Conservation (phyloP, 2,797 vertebrate species). For the Malurus splendens region DNA sequence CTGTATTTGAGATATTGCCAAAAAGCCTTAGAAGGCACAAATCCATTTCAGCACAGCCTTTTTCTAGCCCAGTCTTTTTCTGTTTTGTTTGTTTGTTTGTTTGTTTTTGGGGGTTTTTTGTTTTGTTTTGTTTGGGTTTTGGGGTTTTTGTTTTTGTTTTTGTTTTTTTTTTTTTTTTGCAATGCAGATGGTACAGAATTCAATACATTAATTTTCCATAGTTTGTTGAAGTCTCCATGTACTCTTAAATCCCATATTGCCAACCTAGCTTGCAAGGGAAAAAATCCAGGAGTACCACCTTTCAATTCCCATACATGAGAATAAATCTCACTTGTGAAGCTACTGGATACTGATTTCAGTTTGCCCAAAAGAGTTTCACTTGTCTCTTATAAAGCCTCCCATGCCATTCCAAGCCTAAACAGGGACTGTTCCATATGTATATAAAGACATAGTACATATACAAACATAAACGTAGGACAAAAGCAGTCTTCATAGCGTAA, state of each 20-base stretch:
- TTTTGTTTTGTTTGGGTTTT: too few species aligned
- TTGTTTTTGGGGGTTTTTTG: too few species aligned
- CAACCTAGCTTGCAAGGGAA: not conserved
- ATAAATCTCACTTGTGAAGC: not conserved
- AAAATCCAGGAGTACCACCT: not conserved
- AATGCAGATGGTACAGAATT: not conserved
- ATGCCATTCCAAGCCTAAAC: not conserved
- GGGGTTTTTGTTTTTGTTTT: too few species aligned
- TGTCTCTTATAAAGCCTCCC: not conserved
- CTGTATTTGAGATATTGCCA: not conserved
- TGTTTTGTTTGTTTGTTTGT: not conserved
- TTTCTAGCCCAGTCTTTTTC: not conserved
- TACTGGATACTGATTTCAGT: not conserved
- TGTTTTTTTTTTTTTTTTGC: not conserved
- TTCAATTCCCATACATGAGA: not conserved
- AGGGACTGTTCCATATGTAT: not conserved
- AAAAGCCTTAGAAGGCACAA: not conserved
- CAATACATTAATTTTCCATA: not conserved
- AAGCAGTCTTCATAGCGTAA: not conserved
- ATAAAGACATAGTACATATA: not conserved
- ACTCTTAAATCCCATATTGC: not conserved
- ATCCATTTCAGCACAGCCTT: not conserved
- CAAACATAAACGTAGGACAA: not conserved
- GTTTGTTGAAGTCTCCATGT: not conserved
- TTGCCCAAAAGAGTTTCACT: not conserved